phyloP scores from a whole-genome alignment of 2,113 vertebrate genomes.

The Podiceps cristatus region DNA sequence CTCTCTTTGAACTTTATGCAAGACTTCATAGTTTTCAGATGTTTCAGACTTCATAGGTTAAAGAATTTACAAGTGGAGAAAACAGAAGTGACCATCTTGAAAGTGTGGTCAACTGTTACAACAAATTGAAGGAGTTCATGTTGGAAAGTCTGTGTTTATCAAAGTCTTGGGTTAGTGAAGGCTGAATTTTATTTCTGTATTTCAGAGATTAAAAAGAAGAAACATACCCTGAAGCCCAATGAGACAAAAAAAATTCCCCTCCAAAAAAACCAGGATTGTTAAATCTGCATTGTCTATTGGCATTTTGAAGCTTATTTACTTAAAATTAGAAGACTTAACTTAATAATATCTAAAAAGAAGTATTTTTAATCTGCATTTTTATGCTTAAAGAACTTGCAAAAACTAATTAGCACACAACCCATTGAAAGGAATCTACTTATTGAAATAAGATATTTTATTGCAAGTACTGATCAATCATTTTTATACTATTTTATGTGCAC shows the following conservation, averaged over 20 bases:
- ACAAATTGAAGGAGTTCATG: not conserved
- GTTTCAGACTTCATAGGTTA: not conserved
- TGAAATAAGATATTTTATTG: conserved; percentile 69
- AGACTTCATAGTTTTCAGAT: not conserved
- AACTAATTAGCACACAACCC: conserved; percentile 56
- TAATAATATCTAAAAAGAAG: not conserved
- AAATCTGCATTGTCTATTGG: not conserved
- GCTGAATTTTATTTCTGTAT: not conserved
- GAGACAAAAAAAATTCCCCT: not conserved
- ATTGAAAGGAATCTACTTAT: conserved; percentile 71
- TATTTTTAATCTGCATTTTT: not conserved
- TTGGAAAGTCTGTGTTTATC: not conserved
- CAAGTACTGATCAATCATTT: conserved; percentile 76
- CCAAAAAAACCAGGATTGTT: not conserved
- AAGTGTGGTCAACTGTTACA: not conserved
- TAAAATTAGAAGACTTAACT: not conserved
- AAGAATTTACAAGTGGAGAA: not conserved
- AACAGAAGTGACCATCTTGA: not conserved
- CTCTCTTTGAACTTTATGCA: not conserved
- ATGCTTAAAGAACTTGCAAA: conserved; percentile 22
- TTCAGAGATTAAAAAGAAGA: not conserved
- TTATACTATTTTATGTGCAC: conserved; percentile 55
- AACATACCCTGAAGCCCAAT: not conserved
- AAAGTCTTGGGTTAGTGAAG: not conserved
- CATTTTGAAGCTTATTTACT: not conserved